A percentile compares a stretch with the other conserved stretches of the same genome.
These are phyloP conservation scores for Cheiracanthium punctorium DNA, from an alignment of 2,888 invertebrate genomes.

Conservation along the genomic window DNA sequence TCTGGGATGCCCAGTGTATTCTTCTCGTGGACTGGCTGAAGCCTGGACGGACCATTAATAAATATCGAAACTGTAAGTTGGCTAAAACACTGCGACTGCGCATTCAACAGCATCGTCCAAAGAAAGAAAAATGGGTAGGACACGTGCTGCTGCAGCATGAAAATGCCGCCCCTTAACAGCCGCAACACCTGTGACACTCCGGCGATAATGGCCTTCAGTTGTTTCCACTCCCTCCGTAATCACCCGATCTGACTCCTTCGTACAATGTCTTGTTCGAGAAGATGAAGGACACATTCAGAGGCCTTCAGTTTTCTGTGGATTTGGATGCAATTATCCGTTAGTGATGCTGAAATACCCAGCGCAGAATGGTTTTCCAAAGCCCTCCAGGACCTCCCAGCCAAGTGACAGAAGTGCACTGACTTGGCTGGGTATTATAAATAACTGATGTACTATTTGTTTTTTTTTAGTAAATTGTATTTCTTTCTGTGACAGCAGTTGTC, in stretches of 20 bases:
- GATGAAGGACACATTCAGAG: not conserved
- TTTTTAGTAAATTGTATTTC: too few species aligned
- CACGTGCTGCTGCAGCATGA: not conserved
- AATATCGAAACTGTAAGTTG: not conserved
- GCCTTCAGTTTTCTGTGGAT: not conserved
- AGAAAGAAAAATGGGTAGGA: too few species aligned
- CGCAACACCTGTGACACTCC: slow-evolving; percentile 4
- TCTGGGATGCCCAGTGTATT: slow-evolving; percentile 7
- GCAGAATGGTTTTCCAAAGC: not conserved
- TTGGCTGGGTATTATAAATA: not conserved
- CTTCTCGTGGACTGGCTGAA: slow-evolving; percentile 18
- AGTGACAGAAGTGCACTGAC: not conserved
- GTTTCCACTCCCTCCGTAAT: too few species aligned
- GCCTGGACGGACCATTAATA: slow-evolving; percentile 8
- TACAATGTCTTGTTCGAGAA: slow-evolving; percentile 9
- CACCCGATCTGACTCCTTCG: not conserved
- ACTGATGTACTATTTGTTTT: too few species aligned
- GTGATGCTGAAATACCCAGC: not conserved
- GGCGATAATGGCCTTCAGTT: not conserved
- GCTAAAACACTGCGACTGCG: not conserved
- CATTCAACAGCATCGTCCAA: too few species aligned
- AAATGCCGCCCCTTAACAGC: not conserved
- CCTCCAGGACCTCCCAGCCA: not conserved
- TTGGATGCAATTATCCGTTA: not conserved
- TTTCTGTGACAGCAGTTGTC: too few species aligned